phyloP scores from a whole-genome alignment of 2,888 invertebrate species.

The Encarsia formosa region DNA sequence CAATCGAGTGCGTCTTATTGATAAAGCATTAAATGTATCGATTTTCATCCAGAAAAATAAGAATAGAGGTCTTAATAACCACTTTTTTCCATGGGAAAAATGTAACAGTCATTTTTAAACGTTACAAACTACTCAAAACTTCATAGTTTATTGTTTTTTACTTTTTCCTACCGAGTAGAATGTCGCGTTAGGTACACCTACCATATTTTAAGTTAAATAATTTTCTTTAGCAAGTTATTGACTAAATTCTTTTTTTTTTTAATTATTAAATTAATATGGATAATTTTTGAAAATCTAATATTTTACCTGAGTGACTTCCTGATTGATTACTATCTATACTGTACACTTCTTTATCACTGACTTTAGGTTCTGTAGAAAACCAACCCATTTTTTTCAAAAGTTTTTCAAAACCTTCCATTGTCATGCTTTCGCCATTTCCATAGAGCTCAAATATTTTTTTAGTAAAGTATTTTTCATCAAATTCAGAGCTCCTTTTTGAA shows the following conservation, averaged over 20 bases:
- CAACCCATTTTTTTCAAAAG: constrained; percentile 62
- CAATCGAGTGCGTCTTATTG: no score
- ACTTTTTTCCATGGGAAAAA: no score
- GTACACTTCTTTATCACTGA: constrained; percentile 38
- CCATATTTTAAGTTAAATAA: no score
- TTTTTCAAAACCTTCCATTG: constrained; percentile 67
- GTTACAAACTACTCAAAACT: no score
- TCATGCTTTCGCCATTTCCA: constrained; percentile 62
- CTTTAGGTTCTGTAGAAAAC: constrained; percentile 54
- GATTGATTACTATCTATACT: constrained; percentile 31
- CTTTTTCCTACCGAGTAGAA: no score
- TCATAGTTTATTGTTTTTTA: no score
- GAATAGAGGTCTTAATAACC: no score
- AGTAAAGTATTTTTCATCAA: constrained; percentile 60
- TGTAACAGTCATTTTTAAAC: no score
- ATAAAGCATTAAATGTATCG: no score
- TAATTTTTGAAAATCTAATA: background rate
- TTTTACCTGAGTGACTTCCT: constrained; percentile 32
- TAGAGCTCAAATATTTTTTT: constrained; percentile 65
- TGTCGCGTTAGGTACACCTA: no score
- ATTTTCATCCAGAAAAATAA: no score
- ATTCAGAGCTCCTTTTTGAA: constrained; percentile 38
- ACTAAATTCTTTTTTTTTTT: no score
- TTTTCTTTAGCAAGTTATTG: background rate
- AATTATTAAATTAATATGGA: background rate